Evolutionary conservation across 2,888 invertebrate genomes (phyloP), one percentile per base, ranked within the genome.

Genomic region (Nysson spinosus): DNA sequence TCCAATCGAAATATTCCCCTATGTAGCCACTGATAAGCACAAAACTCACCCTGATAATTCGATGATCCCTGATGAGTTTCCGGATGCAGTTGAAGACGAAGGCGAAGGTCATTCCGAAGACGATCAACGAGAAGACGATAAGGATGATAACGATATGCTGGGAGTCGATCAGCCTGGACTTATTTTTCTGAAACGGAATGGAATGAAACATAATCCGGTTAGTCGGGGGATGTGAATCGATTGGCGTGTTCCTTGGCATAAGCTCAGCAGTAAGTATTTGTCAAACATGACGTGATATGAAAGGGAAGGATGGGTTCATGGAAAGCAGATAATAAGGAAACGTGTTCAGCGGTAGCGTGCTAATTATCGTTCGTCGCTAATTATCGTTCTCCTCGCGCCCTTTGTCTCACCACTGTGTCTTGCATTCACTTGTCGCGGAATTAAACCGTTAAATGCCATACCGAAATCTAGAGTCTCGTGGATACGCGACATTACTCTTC

Each of bases 51-150:
- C 94, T 93, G 80, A 96, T 96, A 79, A 95, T 93, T 80, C 93
- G 92, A 83, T 95, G 96, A 88, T 96, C 96, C 84, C 94, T 92
- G 80, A 95, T 91, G 30, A 97, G 90, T 85, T 97, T 96, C 75
- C 93, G 91, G 72, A 94, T 90, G 87, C 96, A 96, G 83, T 96
- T 96, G 88, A 95, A 95, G 69, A 96, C 90, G 87, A 96, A 95
- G 34, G 96, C 94, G 83, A 94, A 92, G 83, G 94, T 94, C 94
- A 97, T 95, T 20, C 96, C 95, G 34, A 94, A 93, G 50, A 97
- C 90, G 69, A 97, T 95, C 56, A 96, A 88, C 16, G 94, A 94
- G 87, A 96, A 96, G 57, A 97, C 94, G 20, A 96, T 91, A 83
- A 97, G 91, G 70, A 97, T 96, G 79, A 96, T 94, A 84, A 94